phyloP scores from a whole-genome alignment of 2,113 vertebrate species.

The Rhineura floridana region DNA sequence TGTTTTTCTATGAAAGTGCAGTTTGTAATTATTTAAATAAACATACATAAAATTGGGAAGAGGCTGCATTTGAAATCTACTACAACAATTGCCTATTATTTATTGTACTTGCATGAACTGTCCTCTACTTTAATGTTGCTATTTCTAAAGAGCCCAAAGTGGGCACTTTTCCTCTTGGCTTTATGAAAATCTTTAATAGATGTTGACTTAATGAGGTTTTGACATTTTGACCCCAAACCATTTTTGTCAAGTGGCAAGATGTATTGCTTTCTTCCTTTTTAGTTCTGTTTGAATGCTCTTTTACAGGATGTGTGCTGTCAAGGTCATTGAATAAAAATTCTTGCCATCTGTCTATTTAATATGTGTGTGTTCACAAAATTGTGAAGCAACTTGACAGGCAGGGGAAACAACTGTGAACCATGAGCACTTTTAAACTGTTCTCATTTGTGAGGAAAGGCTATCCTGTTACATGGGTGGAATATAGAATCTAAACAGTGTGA shows the following conservation, averaged over 20 bases:
- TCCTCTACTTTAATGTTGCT: background rate
- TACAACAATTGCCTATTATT: background rate
- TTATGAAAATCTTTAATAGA: conserved; percentile 13
- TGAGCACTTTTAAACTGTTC: background rate
- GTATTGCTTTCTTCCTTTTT: background rate
- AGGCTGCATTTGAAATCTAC: background rate
- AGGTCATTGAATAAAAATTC: conserved; percentile 21
- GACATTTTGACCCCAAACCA: conserved; percentile 18
- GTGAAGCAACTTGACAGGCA: background rate
- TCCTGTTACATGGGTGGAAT: background rate
- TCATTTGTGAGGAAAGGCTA: background rate
- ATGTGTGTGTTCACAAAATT: background rate
- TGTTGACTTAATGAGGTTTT: conserved; percentile 32
- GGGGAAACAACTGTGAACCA: background rate
- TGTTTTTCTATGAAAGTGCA: too few relatives aligned
- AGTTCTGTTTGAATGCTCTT: conserved; percentile 12
- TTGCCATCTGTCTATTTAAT: background rate
- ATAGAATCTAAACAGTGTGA: background rate
- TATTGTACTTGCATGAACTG: background rate
- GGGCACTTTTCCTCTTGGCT: background rate
- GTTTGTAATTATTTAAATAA: too few relatives aligned
- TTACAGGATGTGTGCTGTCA: conserved; percentile 8
- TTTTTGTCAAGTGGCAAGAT: conserved; percentile 21
- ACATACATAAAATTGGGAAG: background rate
- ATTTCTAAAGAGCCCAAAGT: background rate